These are phyloP conservation scores for Xiphydria camelus DNA, from an alignment of 2,888 invertebrate species.

Conservation along the genomic window DNA sequence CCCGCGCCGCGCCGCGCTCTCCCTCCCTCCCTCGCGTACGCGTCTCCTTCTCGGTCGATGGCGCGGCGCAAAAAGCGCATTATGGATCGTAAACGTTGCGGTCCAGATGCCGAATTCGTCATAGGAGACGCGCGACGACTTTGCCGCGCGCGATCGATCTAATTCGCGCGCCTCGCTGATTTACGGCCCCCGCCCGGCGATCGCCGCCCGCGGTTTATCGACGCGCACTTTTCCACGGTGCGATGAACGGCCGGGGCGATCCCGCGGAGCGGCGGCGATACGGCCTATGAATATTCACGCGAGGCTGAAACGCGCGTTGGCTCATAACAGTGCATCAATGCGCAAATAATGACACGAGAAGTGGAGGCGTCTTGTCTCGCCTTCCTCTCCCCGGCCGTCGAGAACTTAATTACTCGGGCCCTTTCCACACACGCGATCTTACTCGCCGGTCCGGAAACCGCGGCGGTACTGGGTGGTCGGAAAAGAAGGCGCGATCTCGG, in stretches of 20 bases:
- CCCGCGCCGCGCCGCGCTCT: conserved; percentile 5
- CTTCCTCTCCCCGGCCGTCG: conserved; percentile 33
- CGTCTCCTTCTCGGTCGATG: conserved; percentile 15
- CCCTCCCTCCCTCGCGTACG: conserved; percentile 19
- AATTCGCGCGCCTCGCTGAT: not conserved
- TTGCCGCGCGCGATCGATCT: not conserved
- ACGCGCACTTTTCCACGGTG: conserved; percentile 31
- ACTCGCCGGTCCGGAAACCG: conserved; percentile 50
- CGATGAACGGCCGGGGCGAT: conserved; percentile 27
- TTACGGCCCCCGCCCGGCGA: not conserved
- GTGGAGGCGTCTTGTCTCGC: conserved; percentile 46
- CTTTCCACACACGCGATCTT: conserved; percentile 53
- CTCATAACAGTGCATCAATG: conserved; percentile 50
- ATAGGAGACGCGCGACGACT: not conserved
- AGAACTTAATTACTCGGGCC: conserved; percentile 51
- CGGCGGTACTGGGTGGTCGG: conserved; percentile 12
- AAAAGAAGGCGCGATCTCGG: too few species aligned
- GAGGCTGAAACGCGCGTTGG: conserved; percentile 29
- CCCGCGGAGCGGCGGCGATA: conserved; percentile 28
- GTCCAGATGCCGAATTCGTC: conserved; percentile 41
- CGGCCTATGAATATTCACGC: conserved; percentile 48
- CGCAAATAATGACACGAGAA: conserved; percentile 51
- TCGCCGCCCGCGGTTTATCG: conserved; percentile 24
- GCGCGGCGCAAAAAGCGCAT: not conserved
- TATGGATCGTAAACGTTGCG: conserved; percentile 46